Evolutionary conservation across 2,113 vertebrate species (phyloP).

Genomic region (Mesocricetus auratus): DNA sequence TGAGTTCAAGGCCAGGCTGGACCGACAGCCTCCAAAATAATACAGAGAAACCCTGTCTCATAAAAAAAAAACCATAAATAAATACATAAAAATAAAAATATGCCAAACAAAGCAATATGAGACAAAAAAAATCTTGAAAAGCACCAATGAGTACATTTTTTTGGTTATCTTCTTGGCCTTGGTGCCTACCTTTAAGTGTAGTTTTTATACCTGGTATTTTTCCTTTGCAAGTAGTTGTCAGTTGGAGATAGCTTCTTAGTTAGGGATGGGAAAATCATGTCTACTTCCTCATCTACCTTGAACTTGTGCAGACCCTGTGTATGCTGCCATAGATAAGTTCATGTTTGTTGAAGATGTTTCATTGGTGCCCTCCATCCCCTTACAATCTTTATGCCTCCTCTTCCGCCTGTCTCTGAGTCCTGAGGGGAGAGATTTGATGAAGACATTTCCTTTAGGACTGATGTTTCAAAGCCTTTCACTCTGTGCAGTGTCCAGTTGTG

Average conservation of each 20-base stretch:
- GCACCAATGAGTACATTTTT: neutral
- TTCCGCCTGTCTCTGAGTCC: neutral
- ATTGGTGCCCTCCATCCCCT: neutral
- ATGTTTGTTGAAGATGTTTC: neutral
- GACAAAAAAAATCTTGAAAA: neutral
- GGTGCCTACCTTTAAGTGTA: neutral
- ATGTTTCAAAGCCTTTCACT: neutral
- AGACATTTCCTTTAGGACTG: neutral
- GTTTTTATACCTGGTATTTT: neutral
- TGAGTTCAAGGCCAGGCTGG: too few species aligned
- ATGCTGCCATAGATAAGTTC: neutral
- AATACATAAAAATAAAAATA: too few species aligned
- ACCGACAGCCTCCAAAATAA: too few species aligned
- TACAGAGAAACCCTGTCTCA: too few species aligned
- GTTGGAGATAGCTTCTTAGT: neutral
- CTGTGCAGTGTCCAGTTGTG: neutral
- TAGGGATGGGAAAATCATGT: neutral
- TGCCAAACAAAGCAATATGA: neutral
- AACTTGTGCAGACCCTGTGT: neutral
- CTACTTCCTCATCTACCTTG: neutral
- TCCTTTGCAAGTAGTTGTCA: neutral
- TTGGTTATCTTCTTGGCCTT: neutral
- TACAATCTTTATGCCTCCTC: neutral
- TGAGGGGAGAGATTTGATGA: neutral
- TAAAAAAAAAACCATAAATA: too few species aligned